A percentile compares a stretch with the other conserved stretches of the same genome.
Evolutionary conservation across 2,113 vertebrate species (phyloP).

Genomic region (Leuciscus idus): DNA sequence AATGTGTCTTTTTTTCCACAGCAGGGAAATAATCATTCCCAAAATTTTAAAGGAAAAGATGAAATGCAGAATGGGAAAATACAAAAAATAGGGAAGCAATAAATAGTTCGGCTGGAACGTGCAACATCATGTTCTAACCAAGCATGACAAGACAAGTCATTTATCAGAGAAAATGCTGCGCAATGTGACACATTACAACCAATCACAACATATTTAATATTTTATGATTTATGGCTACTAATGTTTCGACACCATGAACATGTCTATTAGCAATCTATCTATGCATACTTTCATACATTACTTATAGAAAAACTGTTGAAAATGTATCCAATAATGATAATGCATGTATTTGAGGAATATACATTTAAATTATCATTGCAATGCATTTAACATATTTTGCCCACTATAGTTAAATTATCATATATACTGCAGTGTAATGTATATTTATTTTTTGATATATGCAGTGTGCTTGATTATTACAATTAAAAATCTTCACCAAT

Average conservation of each 20-base stretch:
- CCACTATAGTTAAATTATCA: background rate
- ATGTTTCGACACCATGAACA: background rate
- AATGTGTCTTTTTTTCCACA: slow-evolving; percentile 16
- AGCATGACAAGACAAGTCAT: background rate
- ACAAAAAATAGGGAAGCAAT: background rate
- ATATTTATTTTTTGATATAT: background rate
- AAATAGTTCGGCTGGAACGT: background rate
- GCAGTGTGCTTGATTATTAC: background rate
- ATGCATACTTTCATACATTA: background rate
- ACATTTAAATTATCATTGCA: background rate
- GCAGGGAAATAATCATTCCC: background rate
- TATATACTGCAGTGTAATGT: background rate
- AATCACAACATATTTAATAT: background rate
- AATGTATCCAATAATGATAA: background rate
- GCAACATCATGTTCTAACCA: background rate
- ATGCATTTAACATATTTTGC: background rate
- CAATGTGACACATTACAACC: background rate
- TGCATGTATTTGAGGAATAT: background rate
- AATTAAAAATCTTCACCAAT: background rate
- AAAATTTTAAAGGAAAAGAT: too few species aligned
- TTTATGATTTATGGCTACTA: background rate
- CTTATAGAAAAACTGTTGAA: background rate
- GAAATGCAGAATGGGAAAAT: background rate
- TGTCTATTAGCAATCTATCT: too few species aligned
- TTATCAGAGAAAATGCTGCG: background rate